These are phyloP conservation scores for Hemicordylus capensis DNA, from an alignment of 2,113 vertebrate species.

Conservation along the genomic window DNA sequence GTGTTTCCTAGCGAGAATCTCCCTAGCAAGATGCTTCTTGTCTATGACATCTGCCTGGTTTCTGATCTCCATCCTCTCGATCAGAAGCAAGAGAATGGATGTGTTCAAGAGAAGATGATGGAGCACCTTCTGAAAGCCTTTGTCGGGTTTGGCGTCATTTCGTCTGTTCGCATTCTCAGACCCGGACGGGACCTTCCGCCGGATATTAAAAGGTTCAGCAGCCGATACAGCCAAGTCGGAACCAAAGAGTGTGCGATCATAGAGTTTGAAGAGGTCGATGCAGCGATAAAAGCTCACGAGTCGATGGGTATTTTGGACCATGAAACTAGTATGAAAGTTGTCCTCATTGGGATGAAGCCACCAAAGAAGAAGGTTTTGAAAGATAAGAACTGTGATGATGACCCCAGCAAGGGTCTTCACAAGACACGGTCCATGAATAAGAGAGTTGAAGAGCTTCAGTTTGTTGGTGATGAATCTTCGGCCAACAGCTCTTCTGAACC, in stretches of 20 bases:
- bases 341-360: slow-evolving; percentile 92
- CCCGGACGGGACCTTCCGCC: slow-evolving; percentile 91
- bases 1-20: slow-evolving; percentile 92
- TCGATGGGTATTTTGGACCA: slow-evolving; percentile 76
- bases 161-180: slow-evolving; percentile 91
- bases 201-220: slow-evolving; percentile 89
- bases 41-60: slow-evolving; percentile 87
- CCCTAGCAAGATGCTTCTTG: slow-evolving; percentile 93
- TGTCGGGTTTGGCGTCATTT: slow-evolving; percentile 87
- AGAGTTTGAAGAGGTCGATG: slow-evolving; percentile 96
- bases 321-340: slow-evolving; percentile 81
- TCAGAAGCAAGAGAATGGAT: slow-evolving; percentile 72
- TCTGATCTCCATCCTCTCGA: slow-evolving; percentile 77
- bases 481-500: slow-evolving; percentile 95
- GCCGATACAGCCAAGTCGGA: slow-evolving; percentile 86
- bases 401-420: slow-evolving; percentile 63
- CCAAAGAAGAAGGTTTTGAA: slow-evolving; percentile 94
- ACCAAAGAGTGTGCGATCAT: slow-evolving; percentile 91
- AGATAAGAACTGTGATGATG: slow-evolving; percentile 82
- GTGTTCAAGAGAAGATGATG: slow-evolving; percentile 89
- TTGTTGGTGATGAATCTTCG: slow-evolving; percentile 88
- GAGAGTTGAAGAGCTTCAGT: slow-evolving; percentile 92
- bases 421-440: slow-evolving; percentile 89
- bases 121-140: slow-evolving; percentile 94
- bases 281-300: slow-evolving; percentile 89